Evolutionary conservation across 2,797 vertebrate species (phyloP).

Genomic region (Chiroxiphia lanceolata): DNA sequence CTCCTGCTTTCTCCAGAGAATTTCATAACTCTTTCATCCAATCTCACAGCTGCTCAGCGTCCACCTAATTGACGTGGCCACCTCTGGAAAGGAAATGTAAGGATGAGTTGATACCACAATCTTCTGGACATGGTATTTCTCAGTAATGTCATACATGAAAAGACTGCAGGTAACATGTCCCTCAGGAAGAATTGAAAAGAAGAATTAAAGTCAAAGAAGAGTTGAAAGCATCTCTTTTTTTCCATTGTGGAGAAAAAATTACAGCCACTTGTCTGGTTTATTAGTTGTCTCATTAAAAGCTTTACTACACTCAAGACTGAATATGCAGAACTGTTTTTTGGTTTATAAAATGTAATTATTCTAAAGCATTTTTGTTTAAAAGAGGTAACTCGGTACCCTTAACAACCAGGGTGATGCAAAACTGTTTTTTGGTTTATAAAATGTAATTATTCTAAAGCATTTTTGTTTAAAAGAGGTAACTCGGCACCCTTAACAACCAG

Average conservation of each 20-base stretch:
- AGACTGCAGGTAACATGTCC: not conserved
- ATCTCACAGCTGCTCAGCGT: not conserved
- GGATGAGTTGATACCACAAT: not conserved
- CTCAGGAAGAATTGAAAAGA: not conserved
- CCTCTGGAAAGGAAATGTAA: not conserved
- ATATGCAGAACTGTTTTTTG: accelerated
- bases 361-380: not conserved
- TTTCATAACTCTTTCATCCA: not conserved
- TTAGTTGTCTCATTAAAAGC: not conserved
- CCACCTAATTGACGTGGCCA: not conserved
- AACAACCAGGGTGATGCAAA: not conserved
- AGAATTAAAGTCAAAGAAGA: not conserved
- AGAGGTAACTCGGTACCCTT: not conserved
- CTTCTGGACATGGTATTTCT: not conserved
- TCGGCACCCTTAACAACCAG: not conserved
- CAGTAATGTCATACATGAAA: not conserved
- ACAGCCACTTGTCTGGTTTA: not conserved
- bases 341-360: not conserved
- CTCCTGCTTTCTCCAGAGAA: not conserved
- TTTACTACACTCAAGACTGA: not conserved
- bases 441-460: not conserved
- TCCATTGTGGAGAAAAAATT: not conserved
- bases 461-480: not conserved
- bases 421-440: not conserved
- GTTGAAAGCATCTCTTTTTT: not conserved